Percentiles rank a stretch among this genome's conserved stretches.
Evolutionary conservation across 2,113 vertebrate genomes (phyloP).

Genomic region (Pseudorectes ferrugineus): DNA sequence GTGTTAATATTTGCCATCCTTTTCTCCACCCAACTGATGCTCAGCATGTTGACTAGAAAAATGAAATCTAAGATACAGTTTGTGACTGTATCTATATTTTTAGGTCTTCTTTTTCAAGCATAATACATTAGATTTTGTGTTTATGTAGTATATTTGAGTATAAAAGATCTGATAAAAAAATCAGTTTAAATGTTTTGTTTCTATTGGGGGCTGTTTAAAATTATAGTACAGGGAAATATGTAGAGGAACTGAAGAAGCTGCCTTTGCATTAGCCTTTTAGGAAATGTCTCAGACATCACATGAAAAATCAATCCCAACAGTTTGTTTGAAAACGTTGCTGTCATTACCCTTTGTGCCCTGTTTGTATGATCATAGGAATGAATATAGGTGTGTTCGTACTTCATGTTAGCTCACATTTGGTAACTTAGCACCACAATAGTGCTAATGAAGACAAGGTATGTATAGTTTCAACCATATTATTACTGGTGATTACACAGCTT

Average conservation of each 20-base stretch:
- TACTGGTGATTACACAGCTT: neutral
- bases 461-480: neutral
- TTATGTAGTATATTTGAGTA: neutral
- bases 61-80: neutral
- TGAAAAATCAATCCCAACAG: neutral
- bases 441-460: neutral
- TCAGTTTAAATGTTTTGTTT: neutral
- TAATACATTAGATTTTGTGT: neutral
- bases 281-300: neutral
- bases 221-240: neutral
- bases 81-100: neutral
- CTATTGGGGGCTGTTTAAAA: neutral
- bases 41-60: neutral
- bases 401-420: neutral
- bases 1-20: neutral
- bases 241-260: slow-evolving; percentile 37
- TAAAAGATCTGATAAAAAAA: neutral
- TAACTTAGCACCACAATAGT: neutral
- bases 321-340: neutral
- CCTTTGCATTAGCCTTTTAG: slow-evolving; percentile 71
- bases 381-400: neutral
- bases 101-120: neutral
- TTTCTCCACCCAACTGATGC: neutral
- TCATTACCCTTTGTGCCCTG: neutral
- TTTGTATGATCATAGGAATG: neutral